Conservation (phyloP, 53 echinoderm and acorn worm genomes). For the Arbacia lixula region DNA sequence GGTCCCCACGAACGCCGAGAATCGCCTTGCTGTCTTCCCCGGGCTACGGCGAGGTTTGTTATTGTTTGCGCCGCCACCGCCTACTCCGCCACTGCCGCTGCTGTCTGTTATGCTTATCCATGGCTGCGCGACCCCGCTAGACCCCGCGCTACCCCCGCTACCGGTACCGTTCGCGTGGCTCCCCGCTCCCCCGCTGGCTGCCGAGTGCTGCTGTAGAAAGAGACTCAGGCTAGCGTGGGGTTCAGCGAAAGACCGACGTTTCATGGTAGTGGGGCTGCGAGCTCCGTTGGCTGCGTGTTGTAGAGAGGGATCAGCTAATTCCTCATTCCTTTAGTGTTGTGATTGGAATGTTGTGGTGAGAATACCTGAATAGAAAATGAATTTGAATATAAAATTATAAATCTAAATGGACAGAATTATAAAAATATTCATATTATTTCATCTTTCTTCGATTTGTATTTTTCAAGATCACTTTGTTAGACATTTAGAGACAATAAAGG, state of each 20-base stretch:
- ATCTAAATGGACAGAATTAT: neutral
- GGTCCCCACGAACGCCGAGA: conserved; percentile 62
- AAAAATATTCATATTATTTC: neutral
- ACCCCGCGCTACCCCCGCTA: neutral
- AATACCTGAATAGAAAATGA: neutral
- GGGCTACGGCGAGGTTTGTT: conserved; percentile 50
- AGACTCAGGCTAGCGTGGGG: conserved; percentile 34
- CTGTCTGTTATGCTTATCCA: conserved; percentile 42
- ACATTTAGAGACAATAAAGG: neutral
- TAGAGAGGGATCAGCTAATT: conserved; percentile 36
- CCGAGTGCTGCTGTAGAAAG: neutral
- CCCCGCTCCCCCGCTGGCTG: neutral
- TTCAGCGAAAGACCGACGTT: conserved; percentile 57
- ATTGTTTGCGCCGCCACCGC: conserved; percentile 18
- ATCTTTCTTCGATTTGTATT: too few relatives aligned
- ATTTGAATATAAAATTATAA: neutral
- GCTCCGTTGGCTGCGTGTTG: conserved; percentile 8
- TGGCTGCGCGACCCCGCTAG: conserved; percentile 13
- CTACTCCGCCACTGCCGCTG: too few relatives aligned
- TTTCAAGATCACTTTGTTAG: too few relatives aligned
- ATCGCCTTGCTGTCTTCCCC: conserved; percentile 55
- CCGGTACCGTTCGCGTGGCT: neutral
- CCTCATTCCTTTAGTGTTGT: neutral
- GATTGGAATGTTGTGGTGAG: neutral
- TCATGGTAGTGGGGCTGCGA: conserved; percentile 13